Conservation (phyloP, 2,113 vertebrate genomes). For the Apus apus region DNA sequence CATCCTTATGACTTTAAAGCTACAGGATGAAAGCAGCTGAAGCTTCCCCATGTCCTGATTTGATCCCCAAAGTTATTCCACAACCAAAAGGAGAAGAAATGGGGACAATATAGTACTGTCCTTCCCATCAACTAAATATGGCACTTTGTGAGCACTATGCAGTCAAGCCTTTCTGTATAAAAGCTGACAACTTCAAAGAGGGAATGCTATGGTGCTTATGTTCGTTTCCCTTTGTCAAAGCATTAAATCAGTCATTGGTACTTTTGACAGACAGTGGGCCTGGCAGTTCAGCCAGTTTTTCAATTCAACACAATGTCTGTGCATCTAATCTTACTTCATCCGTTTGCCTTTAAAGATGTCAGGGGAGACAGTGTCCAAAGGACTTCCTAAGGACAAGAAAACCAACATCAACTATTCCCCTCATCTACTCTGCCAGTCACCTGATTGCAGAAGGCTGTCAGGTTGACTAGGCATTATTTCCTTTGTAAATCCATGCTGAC, state of each 20-base stretch:
- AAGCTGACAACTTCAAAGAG: neutral
- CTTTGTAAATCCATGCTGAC: neutral
- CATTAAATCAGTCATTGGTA: neutral
- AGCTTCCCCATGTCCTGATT: no score
- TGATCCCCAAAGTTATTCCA: neutral
- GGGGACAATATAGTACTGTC: neutral
- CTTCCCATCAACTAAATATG: neutral
- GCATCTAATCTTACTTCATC: neutral
- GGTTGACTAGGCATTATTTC: neutral
- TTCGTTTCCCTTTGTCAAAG: neutral
- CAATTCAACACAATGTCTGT: fast-evolving
- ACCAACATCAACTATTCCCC: neutral
- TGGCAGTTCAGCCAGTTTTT: neutral
- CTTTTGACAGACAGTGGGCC: neutral
- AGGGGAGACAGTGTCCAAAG: neutral
- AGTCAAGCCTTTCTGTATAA: neutral
- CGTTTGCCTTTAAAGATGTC: neutral
- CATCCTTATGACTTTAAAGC: neutral
- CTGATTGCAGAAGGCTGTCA: neutral
- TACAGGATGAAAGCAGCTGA: neutral
- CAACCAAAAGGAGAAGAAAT: neutral
- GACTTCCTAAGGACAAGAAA: neutral
- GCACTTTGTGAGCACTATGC: neutral
- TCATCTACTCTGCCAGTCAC: neutral
- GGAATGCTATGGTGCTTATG: neutral